Evolutionary conservation across 2,888 invertebrate genomes (phyloP), one percentile per base, ranked within the genome.

Genomic region (Germaria angustata): DNA sequence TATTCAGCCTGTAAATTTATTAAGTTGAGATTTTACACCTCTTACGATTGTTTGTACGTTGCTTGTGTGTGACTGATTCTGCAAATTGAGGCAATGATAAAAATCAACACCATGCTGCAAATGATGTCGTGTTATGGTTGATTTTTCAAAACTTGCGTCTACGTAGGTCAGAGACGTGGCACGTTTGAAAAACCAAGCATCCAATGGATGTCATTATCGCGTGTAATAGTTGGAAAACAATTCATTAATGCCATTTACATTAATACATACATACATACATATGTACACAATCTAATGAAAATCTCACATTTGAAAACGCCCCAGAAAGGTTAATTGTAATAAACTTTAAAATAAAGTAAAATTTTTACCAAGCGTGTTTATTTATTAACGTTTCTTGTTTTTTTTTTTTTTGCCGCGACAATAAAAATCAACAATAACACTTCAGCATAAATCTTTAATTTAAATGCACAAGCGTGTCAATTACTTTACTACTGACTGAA

Each of bases 391-490:
- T 6, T 28, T 34, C 32, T 8, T 75, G 9, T 44, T 4, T 41
- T 28, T 36, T 24, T 36, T 24, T 36, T 49, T 28, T 22, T 51
- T 79, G 51, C n/a, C 61, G 36, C 44, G 59, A 79, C 77, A 81
- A 66, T 72, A 59, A 72, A 17, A 63, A 61, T 77, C 51, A 66
- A 46, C 53, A 81, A 34, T 34, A 63, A 80, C 63, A 69, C 75
- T 79, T 76, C 24, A 57, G 46, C 69, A 79, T 68, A 81, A 84
- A 84, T 77, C 81, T 81, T 76, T 63, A 69, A 80, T 81, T 84
- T 84, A 82, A 82, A 84, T 84, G 84, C 71, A 78, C 68, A 84
- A 84, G 81, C 84, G 84, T 85, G 84, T 85, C 84, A 85, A 81
- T 85, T 84, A 59, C 63, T 77, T 46, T 36, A 34, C 75, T 63